Conservation (phyloP, 2,113 vertebrate species). For the Cebus imitator region DNA sequence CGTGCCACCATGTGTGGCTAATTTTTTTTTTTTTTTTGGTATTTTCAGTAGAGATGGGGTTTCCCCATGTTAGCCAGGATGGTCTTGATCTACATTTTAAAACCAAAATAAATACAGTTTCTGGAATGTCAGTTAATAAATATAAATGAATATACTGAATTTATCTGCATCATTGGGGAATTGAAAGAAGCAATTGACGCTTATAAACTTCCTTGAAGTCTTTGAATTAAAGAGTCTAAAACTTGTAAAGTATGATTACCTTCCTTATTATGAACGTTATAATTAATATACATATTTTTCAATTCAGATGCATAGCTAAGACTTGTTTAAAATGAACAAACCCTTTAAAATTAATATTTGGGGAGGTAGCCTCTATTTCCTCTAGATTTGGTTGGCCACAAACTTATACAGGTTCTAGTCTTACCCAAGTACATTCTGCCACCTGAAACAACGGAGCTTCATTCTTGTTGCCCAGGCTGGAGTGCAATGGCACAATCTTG, state of each 20-base stretch:
- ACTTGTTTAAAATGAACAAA: slow-evolving; percentile 29
- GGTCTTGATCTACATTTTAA: neutral
- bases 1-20: too few relatives aligned
- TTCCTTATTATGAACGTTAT: slow-evolving; percentile 39
- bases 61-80: too few relatives aligned
- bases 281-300: slow-evolving; percentile 44
- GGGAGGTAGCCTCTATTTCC: slow-evolving; percentile 35
- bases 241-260: slow-evolving; percentile 22
- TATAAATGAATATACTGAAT: neutral
- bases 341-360: slow-evolving; percentile 13
- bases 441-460: neutral
- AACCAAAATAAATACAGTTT: neutral
- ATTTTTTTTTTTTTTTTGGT: too few relatives aligned
- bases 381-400: slow-evolving; percentile 37
- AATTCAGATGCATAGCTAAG: slow-evolving; percentile 20
- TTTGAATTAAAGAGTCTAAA: slow-evolving; percentile 43
- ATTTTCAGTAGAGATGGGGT: too few relatives aligned
- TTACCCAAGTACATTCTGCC: slow-evolving; percentile 33
- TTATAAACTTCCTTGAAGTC: slow-evolving; percentile 43
- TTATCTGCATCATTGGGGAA: neutral
- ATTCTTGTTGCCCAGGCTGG: too few relatives aligned
- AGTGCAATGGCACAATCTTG: too few relatives aligned
- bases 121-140: neutral
- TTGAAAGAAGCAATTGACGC: slow-evolving; percentile 45
- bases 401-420: slow-evolving; percentile 58